Base-by-base conservation (phyloP, 2,113 vertebrate species). In the Cheilinus undulatus region DNA sequence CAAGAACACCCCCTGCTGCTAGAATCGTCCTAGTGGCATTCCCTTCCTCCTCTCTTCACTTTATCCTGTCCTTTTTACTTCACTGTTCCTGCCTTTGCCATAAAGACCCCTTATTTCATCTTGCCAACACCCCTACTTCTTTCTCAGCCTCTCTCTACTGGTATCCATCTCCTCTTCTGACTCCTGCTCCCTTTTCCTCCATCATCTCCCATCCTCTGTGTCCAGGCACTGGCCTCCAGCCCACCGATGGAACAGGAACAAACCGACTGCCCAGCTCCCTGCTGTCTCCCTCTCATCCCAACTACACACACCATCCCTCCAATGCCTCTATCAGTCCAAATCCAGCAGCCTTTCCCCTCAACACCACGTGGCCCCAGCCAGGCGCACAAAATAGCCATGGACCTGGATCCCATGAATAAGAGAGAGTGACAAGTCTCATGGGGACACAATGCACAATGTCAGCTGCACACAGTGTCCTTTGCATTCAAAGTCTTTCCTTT, bases 1-100 rank as follows among this genome's bases (percentile, higher is more conserved):
- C 93, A 93, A 93, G 93, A 91, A 45, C 58, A 42, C n/a, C 63
- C 90, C 92, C 92, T 76, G 65, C 86, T 89, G 93, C 86, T 86
- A 81, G 88, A 92, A 92, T 91, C 94, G 91, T 95, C 93, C 83
- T 80, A 46, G 34, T 67, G 63, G 78, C 61, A 84, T 76, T 50
- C 71, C n/a, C 62, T 62, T 27, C 23, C 20, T 32, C 43, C 36
- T 15, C 24, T 1, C 27, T 22, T 32, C 15, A 48, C 19, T 26
- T 73, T 15, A 48, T 38, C 42, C 27, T 26, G 12, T 66, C 49
- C 9, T 48, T 36, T 57, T 38, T 62, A 26, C 40, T 36, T 63
- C 3, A 48, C 46, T 54, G 12, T 38, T 36, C 46, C 27, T 51
- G 28, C 13, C 22, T 14, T n/a, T 19, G 15, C 49, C 28, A 51